Base-by-base conservation (phyloP, 2,113 vertebrate species). In the Rallus limicola region DNA sequence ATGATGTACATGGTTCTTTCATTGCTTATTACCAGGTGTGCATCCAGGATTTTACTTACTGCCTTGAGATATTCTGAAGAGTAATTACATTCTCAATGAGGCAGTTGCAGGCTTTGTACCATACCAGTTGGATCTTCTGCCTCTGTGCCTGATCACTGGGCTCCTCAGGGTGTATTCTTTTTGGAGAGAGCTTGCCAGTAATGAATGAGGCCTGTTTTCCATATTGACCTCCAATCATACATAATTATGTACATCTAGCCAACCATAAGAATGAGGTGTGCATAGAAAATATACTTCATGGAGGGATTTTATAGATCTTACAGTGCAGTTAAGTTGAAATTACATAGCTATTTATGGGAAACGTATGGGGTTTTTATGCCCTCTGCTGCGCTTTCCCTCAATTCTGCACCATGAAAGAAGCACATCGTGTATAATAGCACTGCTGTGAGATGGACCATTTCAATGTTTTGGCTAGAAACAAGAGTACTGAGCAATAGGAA, bases 211-310 rank as follows among this genome's bases (percentile, higher is more conserved):
- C 62, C 55, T 50, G 17, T 94, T 97, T 97, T 96, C 79, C 77
- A 84, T 92, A 84, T 68, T 95, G 88, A 94, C 74, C 86, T 96
- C 85, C 96, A 91, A 65, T 26, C 58, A 4, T 79, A 56, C 82
- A 69, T 89, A 95, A 97, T 95, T 94, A 91, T 40, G 18, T 95
- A 86, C 94, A 95, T 96, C 84, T 82, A 95, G 79, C 75, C 70
- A 95, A 81, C 58, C 48, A 16, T 95, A 97, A 90, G 28, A 53
- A 94, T 75, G 67, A 83, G 85, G 70, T 82, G 23, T 9, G 9
- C 52, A 59, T 44, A 95, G 80, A 97, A 96, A 97, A 65, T 89
- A 52, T 24, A 78, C 28, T 74, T 94, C 25, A 40, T 48, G 52
- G 63, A 78, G 36, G 36, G 17, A 89, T 56, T 92, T 92, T 75